Base-by-base conservation (phyloP, 2,888 invertebrate species). In the Gnatocerus cornutus region DNA sequence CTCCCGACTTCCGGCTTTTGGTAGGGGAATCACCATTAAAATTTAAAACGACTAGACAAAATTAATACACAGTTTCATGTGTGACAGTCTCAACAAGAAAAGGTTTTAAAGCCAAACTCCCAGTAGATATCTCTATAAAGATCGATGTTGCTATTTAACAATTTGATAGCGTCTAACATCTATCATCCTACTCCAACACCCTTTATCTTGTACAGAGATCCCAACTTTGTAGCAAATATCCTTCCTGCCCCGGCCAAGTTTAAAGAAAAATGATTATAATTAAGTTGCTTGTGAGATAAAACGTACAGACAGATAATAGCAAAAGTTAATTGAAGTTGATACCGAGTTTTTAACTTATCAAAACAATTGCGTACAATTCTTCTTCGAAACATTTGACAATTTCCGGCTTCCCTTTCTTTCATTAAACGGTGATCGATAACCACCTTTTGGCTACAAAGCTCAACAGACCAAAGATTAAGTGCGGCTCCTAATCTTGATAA, bases 401-500 rank as follows among this genome's bases (percentile, higher is more conserved):
- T 27, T 43, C 56, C 37, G 37, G 10, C 39, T 12, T 27, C 10
- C 27, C 41, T 56, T 39, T 56, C 56, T 43, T 61, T 61, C 61
- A 48, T 48, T 59, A 59, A 45, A 56, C 37, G 1, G 46, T 61
- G 61, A 61, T 61, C 61, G 64, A 64, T 71, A 65, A 39, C 59
- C 30, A 64, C 68, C 61, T 72, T 70, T 69, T 59, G 66, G 56
- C 46, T 39, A 50, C 61, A 66, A 66, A 64, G 61, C 52, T 69
- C 55, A 55, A 69, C 61, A 68, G 62, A 33, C 37, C 67, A 52
- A 66, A 69, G 68, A 68, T 69, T 58, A 72, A 56, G 39, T 56
- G 56, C 41, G 43, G 8, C 43, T 58, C 50, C 64, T 62, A 72
- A 74, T 72, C 74, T 65, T 4, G 58, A 48, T 58, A 59, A 71